A percentile compares a stretch with the other conserved stretches of the same genome.
Conservation (phyloP, 2,888 invertebrate genomes). For the Stegana nigrithorax region DNA sequence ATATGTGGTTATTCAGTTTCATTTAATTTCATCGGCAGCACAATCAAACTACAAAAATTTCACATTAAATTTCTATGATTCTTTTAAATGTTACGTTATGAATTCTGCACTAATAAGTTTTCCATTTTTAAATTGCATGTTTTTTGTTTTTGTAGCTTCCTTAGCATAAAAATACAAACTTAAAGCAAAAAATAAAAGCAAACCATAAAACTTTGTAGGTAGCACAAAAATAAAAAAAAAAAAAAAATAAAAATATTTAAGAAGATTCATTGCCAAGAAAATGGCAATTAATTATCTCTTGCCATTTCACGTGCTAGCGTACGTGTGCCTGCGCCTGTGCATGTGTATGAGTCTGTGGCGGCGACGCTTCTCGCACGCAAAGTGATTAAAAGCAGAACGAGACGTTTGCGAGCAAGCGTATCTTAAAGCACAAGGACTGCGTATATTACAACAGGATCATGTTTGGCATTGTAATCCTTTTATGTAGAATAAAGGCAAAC, state of each 20-base stretch:
- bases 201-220: too few relatives aligned
- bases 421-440: background rate
- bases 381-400: constrained; percentile 17
- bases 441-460: constrained; percentile 14
- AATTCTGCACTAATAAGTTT: too few relatives aligned
- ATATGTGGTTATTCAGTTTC: too few relatives aligned
- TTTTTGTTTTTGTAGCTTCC: background rate
- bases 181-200: background rate
- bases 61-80: too few relatives aligned
- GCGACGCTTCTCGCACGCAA: constrained; percentile 5
- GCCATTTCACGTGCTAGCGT: constrained; percentile 10
- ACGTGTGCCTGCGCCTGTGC: background rate
- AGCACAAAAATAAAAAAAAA: background rate
- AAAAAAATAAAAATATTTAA: background rate
- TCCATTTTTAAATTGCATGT: too few relatives aligned
- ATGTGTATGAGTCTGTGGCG: background rate
- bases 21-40: too few relatives aligned
- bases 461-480: constrained; percentile 26
- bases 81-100: too few relatives aligned
- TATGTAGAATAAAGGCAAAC: background rate
- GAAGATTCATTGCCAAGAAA: constrained; percentile 32
- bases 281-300: constrained; percentile 36
- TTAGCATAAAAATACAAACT: constrained; percentile 8
- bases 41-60: too few relatives aligned
- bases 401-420: background rate